A percentile compares a stretch with the other conserved stretches of the same genome.
Evolutionary conservation across 2,888 invertebrate genomes (phyloP).

Genomic region (Macropis europaea): DNA sequence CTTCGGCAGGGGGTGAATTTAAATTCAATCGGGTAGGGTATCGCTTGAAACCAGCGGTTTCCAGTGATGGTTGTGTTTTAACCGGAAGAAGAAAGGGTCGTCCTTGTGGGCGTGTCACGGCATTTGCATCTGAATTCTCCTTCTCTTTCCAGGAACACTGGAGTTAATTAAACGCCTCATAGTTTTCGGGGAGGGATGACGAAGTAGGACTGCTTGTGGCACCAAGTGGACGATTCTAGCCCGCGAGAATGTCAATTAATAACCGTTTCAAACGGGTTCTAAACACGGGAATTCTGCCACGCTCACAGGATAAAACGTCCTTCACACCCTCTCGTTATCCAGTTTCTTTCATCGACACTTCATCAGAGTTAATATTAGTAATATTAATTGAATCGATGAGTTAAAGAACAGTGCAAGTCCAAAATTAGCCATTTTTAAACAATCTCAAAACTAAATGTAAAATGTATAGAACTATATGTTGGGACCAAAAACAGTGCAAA

Average conservation of each 20-base stretch:
- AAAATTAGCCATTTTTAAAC: too few relatives aligned
- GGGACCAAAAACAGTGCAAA: too few relatives aligned
- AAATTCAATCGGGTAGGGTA: constrained; percentile 28
- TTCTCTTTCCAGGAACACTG: constrained; percentile 56
- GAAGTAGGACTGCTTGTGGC: constrained; percentile 70
- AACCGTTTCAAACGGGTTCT: constrained; percentile 63
- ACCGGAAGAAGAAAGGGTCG: constrained; percentile 55
- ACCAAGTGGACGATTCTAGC: constrained; percentile 70
- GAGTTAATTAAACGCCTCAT: constrained; percentile 73
- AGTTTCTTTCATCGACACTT: too few relatives aligned
- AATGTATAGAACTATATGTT: too few relatives aligned
- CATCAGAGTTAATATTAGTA: too few relatives aligned
- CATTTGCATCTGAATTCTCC: constrained; percentile 70
- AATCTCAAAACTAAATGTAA: too few relatives aligned
- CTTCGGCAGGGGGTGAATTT: not conserved
- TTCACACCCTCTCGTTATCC: too few relatives aligned
- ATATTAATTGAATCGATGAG: too few relatives aligned
- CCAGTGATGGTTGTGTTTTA: constrained; percentile 45
- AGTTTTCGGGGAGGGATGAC: constrained; percentile 68
- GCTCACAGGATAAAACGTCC: not conserved
- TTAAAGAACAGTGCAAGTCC: too few relatives aligned
- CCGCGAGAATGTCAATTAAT: constrained; percentile 65
- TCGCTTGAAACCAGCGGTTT: constrained; percentile 32
- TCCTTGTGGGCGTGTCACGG: constrained; percentile 56
- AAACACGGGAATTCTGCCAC: constrained; percentile 4